A percentile compares a stretch with the other conserved stretches of the same genome.
Evolutionary conservation across 2,113 vertebrate species (phyloP).

Genomic region (Myrmecophaga tridactyla): DNA sequence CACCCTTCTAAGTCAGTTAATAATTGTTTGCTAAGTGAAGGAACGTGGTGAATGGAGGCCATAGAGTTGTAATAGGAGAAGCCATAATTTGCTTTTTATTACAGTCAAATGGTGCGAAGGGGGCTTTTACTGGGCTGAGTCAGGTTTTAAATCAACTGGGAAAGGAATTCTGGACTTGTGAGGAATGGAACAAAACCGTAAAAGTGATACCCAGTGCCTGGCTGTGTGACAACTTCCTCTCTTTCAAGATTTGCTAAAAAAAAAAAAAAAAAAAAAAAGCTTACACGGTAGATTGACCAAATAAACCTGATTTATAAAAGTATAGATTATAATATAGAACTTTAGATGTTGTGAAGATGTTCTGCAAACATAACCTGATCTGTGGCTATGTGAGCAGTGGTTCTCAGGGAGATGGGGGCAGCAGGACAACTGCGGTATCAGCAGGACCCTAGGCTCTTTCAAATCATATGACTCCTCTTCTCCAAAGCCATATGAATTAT

Average conservation of each 20-base stretch:
- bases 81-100: background rate
- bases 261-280: too few species aligned
- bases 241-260: background rate
- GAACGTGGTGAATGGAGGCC: background rate
- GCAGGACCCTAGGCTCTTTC: background rate
- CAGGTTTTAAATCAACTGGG: background rate
- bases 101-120: background rate
- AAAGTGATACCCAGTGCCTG: background rate
- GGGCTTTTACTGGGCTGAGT: background rate
- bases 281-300: background rate
- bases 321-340: background rate
- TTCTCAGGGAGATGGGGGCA: background rate
- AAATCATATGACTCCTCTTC: background rate
- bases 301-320: background rate
- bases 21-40: background rate
- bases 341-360: background rate
- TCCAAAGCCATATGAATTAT: background rate
- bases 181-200: background rate
- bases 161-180: background rate
- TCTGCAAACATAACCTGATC: background rate
- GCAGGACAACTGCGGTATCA: background rate
- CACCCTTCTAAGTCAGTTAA: background rate
- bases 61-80: too few species aligned
- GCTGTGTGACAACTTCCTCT: background rate
- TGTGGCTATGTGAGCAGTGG: background rate